phyloP scores from a whole-genome alignment of 1,140 invertebrate genomes.

The Drosophila athabasca region DNA sequence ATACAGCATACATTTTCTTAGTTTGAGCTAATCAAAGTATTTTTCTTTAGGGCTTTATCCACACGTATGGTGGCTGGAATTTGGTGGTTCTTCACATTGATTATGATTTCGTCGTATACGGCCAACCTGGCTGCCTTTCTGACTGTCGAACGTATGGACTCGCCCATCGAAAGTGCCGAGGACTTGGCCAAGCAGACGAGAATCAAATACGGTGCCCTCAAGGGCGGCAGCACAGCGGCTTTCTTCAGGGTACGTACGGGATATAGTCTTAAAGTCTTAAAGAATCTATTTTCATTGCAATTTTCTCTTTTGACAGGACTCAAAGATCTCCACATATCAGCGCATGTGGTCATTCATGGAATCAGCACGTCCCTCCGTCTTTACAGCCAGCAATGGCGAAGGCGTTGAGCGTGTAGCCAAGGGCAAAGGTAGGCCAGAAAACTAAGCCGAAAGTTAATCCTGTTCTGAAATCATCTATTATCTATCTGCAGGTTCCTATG shows the following conservation, averaged over 20 bases:
- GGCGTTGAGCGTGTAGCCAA: slow-evolving; percentile 93
- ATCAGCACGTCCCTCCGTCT: slow-evolving; percentile 92
- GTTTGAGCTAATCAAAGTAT: not conserved
- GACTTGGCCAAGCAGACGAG: slow-evolving; percentile 98
- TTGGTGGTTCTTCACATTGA: slow-evolving; percentile 99
- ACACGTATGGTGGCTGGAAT: slow-evolving; percentile 95
- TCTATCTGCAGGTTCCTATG: slow-evolving; percentile 86
- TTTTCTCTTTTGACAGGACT: slow-evolving; percentile 87
- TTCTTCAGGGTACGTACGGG: slow-evolving; percentile 92
- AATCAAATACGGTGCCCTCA: slow-evolving; percentile 97
- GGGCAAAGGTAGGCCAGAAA: slow-evolving; percentile 87
- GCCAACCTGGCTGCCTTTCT: slow-evolving; percentile 98
- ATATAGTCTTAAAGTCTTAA: not conserved
- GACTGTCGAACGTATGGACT: slow-evolving; percentile 97
- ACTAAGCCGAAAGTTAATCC: too few species aligned
- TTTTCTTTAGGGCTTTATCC: slow-evolving; percentile 89
- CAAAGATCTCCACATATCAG: slow-evolving; percentile 95
- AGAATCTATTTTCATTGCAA: not conserved
- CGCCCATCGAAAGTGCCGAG: slow-evolving; percentile 97
- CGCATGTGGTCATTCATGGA: slow-evolving; percentile 97
- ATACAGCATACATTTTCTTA: too few species aligned
- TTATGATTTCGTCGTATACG: slow-evolving; percentile 99
- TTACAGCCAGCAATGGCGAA: slow-evolving; percentile 92
- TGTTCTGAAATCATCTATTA: not conserved
- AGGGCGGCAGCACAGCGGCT: slow-evolving; percentile 94